Evolutionary conservation across 2,797 vertebrate species (phyloP), one percentile per base, ranked within the genome.

Genomic region (Propithecus deckenii): DNA sequence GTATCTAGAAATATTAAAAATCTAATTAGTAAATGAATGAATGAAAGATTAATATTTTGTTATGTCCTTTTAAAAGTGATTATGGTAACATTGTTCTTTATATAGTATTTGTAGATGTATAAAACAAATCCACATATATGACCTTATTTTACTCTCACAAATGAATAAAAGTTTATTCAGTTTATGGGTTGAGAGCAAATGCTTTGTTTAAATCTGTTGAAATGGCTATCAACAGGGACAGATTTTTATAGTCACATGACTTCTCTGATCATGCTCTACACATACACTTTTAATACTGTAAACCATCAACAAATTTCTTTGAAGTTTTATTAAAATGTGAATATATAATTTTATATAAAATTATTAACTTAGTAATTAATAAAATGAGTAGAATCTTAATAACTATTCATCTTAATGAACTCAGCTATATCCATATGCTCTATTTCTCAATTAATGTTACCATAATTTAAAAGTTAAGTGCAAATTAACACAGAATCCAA

Each of bases 301-400:
- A 43, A 69, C 32, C 8, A 65, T 25, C 35, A 69, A 81, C 7
- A 92, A 43, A 59, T 59, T 74, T 20, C 30, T 92, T 91, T 59
- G 1, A 89, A 74, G 61, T 80, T 85, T 89, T 93, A 67, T 38
- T 23, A 88, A 79, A 48, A 78, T 30, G 55, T 32, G 1, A 46
- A n/a, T 81, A 41, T 55, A 55, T 92, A 89, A 61, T 80, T 92
- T 89, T 89, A 59, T 5, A 75, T 55, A 69, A 91, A 92, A 65
- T 81, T 79, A 65, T 52, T 38, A 80, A 83, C 28, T 55, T 75
- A 86, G 20, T 9, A 85, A 69, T 80, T 91, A 85, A 74, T 43
- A 84, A 91, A 86, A 84, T 46, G 28, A 52, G 20, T 74, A 88
- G 48, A 79, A 78, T 55, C 46, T 84, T 80, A 76, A 61, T 79